Conservation (phyloP, 2,888 invertebrate species). For the Dioctria rufipes region DNA sequence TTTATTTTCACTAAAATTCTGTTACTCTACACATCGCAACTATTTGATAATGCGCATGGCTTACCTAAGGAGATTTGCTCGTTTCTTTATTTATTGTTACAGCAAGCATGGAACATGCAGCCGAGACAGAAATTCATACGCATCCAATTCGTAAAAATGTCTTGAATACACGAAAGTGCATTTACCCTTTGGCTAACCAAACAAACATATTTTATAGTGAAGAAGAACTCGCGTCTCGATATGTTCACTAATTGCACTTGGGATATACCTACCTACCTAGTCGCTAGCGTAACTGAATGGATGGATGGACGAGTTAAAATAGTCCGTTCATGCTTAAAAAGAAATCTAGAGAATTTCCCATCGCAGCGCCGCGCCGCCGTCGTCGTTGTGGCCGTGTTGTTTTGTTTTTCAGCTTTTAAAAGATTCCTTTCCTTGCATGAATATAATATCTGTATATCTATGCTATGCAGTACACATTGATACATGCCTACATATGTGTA, state of each 20-base stretch:
- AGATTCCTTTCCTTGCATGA: not conserved
- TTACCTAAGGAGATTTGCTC: no score
- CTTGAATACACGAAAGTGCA: not conserved
- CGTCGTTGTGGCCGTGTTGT: not conserved
- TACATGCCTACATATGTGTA: not conserved
- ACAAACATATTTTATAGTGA: not conserved
- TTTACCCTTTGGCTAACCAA: not conserved
- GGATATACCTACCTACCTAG: not conserved
- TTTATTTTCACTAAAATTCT: no score
- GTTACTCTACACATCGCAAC: no score
- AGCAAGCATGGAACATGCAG: no score
- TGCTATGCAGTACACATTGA: no score
- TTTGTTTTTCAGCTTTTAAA: not conserved
- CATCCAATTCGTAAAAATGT: not conserved
- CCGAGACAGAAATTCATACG: no score
- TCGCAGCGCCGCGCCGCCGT: not conserved
- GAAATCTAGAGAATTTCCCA: slow-evolving; percentile 16
- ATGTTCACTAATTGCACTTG: slow-evolving; percentile 18
- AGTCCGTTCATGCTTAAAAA: slow-evolving; percentile 6
- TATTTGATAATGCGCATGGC: no score
- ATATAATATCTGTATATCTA: no score
- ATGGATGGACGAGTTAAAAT: slow-evolving; percentile 12
- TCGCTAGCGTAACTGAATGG: not conserved
- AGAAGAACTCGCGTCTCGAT: slow-evolving; percentile 9
- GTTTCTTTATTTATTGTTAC: no score